phyloP scores from a whole-genome alignment of 2,797 vertebrate genomes.

The Labroides dimidiatus region DNA sequence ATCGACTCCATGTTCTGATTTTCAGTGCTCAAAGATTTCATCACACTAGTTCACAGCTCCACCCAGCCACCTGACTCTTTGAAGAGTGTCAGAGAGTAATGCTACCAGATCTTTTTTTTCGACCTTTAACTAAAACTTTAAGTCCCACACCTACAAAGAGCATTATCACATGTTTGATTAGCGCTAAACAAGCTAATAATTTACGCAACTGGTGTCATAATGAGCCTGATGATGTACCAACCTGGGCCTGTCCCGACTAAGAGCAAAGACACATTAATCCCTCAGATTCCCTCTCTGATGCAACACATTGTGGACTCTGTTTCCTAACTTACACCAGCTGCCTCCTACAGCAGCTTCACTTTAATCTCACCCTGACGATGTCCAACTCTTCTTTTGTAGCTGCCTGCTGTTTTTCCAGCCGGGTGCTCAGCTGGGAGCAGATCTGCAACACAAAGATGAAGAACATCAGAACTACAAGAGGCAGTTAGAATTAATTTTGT shows the following conservation, averaged over 20 bases:
- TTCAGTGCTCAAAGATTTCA: slow-evolving; percentile 5
- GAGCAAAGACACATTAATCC: not conserved
- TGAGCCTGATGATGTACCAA: slow-evolving; percentile 13
- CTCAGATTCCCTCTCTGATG: not conserved
- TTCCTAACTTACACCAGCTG: slow-evolving; percentile 1
- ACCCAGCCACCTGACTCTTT: not conserved
- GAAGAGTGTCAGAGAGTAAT: not conserved
- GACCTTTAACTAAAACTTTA: too few species aligned
- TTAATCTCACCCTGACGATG: slow-evolving; percentile 89
- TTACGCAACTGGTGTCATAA: slow-evolving; percentile 18
- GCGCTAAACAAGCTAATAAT: slow-evolving; percentile 2
- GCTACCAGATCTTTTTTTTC: not conserved
- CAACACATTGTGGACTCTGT: slow-evolving; percentile 5
- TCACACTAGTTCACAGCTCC: not conserved
- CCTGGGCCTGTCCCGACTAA: not conserved
- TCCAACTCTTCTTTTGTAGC: slow-evolving; percentile 97
- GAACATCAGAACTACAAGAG: too few species aligned
- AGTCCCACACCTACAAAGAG: slow-evolving; percentile 26
- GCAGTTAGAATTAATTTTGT: too few species aligned
- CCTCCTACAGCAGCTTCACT: not conserved
- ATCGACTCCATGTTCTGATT: not conserved
- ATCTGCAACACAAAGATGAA: slow-evolving; percentile 83
- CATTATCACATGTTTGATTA: slow-evolving; percentile 16
- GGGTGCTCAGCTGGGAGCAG: slow-evolving; percentile 96
- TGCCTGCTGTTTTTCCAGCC: slow-evolving; percentile 95